phyloP scores from a whole-genome alignment of 2,888 invertebrate genomes.

The Eilema depressum region DNA sequence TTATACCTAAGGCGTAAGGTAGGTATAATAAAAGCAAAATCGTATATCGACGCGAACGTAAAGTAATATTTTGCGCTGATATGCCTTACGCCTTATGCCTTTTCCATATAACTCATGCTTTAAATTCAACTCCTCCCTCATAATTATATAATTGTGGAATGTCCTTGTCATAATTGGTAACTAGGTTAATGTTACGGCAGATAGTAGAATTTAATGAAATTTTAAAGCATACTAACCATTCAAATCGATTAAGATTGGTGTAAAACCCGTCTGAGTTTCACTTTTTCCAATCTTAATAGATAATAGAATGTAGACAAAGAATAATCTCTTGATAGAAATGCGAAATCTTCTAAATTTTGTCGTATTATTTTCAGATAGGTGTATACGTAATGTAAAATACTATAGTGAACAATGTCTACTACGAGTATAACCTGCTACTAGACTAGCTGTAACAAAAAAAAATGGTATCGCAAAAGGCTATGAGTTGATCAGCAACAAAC shows the following conservation, averaged over 20 bases:
- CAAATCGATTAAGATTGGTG: too few relatives aligned
- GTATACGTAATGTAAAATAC: slow-evolving; percentile 34
- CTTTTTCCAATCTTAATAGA: too few relatives aligned
- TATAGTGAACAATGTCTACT: not conserved
- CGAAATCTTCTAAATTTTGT: not conserved
- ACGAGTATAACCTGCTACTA: not conserved
- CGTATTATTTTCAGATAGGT: not conserved
- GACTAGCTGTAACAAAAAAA: not conserved
- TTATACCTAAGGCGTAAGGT: too few relatives aligned
- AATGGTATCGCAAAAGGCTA: not conserved
- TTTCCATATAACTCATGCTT: too few relatives aligned
- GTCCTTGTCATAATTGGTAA: slow-evolving; percentile 10
- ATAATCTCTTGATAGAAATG: not conserved
- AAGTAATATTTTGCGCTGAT: too few relatives aligned
- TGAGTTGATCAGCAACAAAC: not conserved
- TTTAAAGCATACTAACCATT: too few relatives aligned
- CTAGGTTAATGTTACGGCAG: slow-evolving; percentile 4
- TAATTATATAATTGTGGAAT: not conserved
- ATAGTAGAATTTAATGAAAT: too few relatives aligned
- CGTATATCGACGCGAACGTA: too few relatives aligned
- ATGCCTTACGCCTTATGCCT: too few relatives aligned
- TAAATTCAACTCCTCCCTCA: not conserved
- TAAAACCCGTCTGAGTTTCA: too few relatives aligned
- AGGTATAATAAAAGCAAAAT: too few relatives aligned
- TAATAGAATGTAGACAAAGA: slow-evolving; percentile 1